These are phyloP conservation scores for Sebastolobus altivelis DNA, from an alignment of 2,797 vertebrate species.

Conservation along the genomic window DNA sequence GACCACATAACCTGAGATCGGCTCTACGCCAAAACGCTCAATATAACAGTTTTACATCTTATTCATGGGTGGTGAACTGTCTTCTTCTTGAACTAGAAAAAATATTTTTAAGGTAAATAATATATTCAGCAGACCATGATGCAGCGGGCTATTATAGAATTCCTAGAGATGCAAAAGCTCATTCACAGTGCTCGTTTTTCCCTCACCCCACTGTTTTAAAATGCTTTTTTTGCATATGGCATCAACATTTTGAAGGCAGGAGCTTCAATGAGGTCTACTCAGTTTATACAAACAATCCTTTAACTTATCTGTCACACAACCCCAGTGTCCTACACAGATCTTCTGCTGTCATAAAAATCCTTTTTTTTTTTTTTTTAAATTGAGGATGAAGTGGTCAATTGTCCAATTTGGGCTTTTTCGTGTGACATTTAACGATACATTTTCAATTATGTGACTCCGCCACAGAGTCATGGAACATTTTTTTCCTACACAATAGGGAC, in stretches of 20 bases:
- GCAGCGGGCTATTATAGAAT: not conserved
- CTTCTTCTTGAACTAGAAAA: not conserved
- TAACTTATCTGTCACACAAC: not conserved
- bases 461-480: not conserved
- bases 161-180: not conserved
- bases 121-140: not conserved
- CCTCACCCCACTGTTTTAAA: not conserved
- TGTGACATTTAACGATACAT: constrained; percentile 41
- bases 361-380: not conserved
- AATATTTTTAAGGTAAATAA: not conserved
- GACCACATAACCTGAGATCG: not conserved
- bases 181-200: not conserved
- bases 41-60: not conserved
- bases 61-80: not conserved
- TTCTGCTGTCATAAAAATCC: not conserved
- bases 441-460: constrained; percentile 34
- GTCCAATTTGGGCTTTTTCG: constrained; percentile 8
- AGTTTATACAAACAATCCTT: not conserved
- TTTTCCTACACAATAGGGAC: constrained; percentile 24
- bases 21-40: not conserved
- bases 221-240: not conserved
- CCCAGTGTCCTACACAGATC: not conserved
- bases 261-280: not conserved
- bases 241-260: not conserved
- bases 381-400: not conserved